phyloP scores from a whole-genome alignment of 2,113 vertebrate genomes.

The Chionis minor region DNA sequence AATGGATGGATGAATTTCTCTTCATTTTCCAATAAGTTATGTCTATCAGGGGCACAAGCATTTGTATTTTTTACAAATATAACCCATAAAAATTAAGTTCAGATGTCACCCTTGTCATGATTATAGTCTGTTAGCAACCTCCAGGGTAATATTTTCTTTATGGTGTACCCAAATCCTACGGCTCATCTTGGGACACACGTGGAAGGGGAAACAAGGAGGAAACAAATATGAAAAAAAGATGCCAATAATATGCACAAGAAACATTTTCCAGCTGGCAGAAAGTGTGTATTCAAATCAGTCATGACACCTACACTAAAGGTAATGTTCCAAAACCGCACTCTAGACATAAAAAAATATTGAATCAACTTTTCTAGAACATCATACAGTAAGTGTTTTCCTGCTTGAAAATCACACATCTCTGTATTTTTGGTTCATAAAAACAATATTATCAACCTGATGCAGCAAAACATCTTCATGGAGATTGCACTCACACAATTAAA shows the following conservation, averaged over 20 bases:
- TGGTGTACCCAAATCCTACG: neutral
- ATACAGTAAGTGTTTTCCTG: neutral
- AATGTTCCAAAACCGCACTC: neutral
- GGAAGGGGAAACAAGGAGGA: neutral
- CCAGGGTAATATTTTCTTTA: neutral
- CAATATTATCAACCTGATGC: neutral
- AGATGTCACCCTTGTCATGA: neutral
- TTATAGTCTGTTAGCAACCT: neutral
- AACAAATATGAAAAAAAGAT: neutral
- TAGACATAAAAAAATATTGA: neutral
- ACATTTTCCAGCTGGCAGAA: neutral
- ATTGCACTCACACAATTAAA: neutral
- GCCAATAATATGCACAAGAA: neutral
- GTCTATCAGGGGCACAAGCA: neutral
- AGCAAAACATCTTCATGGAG: neutral
- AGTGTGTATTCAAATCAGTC: fast-evolving
- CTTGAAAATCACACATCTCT: neutral
- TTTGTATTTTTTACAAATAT: neutral
- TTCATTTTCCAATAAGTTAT: neutral
- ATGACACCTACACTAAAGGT: neutral
- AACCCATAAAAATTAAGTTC: neutral
- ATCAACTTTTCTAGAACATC: neutral
- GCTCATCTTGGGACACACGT: neutral
- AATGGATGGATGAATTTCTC: neutral
- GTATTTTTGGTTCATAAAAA: neutral